Percentiles rank a stretch among this genome's conserved stretches.
Conservation (phyloP, 2,113 vertebrate species). For the Cairina moschata region DNA sequence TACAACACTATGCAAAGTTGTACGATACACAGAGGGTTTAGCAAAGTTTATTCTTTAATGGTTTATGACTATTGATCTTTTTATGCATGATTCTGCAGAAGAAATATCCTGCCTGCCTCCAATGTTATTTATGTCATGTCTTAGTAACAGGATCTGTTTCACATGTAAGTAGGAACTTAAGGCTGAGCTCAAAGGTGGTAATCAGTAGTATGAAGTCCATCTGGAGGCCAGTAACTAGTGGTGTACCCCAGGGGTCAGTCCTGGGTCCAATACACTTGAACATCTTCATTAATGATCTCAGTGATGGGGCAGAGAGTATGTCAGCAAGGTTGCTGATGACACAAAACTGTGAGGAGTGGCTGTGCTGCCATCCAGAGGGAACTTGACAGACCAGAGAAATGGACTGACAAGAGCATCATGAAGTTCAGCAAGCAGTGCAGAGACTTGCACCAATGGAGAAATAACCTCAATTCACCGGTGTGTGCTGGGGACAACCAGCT, state of each 20-base stretch:
- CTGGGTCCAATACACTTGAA: neutral
- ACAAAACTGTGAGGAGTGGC: neutral
- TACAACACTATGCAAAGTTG: neutral
- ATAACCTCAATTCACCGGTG: neutral
- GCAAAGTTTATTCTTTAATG: slow-evolving; percentile 20
- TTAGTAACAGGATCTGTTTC: neutral
- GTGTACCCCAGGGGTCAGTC: neutral
- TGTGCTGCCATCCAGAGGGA: neutral
- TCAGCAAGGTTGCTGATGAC: neutral
- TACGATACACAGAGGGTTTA: neutral
- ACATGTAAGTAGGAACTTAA: neutral
- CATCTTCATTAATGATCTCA: neutral
- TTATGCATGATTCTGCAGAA: neutral
- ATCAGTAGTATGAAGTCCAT: neutral
- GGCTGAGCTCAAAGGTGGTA: neutral
- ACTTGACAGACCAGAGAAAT: neutral
- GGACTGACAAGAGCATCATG: neutral
- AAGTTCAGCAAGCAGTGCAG: neutral
- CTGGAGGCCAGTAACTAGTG: neutral
- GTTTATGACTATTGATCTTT: slow-evolving; percentile 5
- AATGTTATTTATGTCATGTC: neutral
- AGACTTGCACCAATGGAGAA: neutral
- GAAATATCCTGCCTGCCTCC: neutral
- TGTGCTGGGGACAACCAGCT: neutral
- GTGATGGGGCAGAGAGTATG: neutral